Conservation (phyloP, 1,140 invertebrate species). For the Ceratitis capitata region DNA sequence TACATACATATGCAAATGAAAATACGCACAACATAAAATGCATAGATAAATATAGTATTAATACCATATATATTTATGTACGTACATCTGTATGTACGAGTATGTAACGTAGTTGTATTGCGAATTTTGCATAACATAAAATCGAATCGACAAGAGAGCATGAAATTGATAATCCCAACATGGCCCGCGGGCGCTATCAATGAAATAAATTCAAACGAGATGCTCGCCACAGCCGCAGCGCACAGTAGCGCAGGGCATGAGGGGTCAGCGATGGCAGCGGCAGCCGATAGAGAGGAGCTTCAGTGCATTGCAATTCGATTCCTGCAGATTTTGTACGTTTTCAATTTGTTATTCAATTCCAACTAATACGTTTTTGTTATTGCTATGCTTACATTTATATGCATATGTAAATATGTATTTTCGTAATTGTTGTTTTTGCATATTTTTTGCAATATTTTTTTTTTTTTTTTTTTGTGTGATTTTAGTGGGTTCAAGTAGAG, state of each 20-base stretch:
- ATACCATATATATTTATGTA: not conserved
- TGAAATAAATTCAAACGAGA: constrained; percentile 36
- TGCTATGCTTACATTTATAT: not conserved
- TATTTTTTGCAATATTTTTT: not conserved
- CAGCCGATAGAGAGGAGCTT: not conserved
- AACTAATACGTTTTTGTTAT: constrained; percentile 24
- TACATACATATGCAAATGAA: constrained; percentile 31
- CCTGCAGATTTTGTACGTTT: not conserved
- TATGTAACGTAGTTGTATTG: not conserved
- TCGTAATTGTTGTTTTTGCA: not conserved
- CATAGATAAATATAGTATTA: too few relatives aligned
- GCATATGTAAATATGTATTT: not conserved
- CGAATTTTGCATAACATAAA: constrained; percentile 13
- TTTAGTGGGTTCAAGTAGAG: not conserved
- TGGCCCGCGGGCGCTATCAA: constrained; percentile 29
- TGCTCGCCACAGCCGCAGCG: constrained; percentile 2
- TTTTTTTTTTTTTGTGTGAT: not conserved
- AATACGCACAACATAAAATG: not conserved
- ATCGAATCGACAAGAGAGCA: constrained; percentile 33
- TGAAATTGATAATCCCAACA: constrained; percentile 31
- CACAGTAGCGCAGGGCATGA: not conserved
- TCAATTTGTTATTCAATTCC: constrained; percentile 28
- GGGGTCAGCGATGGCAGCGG: not conserved
- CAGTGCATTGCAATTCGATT: constrained; percentile 32
- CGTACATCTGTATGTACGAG: not conserved